Evolutionary conservation across 2,888 invertebrate genomes (phyloP), one percentile per base, ranked within the genome.

Genomic region (Tortricodes alternella): DNA sequence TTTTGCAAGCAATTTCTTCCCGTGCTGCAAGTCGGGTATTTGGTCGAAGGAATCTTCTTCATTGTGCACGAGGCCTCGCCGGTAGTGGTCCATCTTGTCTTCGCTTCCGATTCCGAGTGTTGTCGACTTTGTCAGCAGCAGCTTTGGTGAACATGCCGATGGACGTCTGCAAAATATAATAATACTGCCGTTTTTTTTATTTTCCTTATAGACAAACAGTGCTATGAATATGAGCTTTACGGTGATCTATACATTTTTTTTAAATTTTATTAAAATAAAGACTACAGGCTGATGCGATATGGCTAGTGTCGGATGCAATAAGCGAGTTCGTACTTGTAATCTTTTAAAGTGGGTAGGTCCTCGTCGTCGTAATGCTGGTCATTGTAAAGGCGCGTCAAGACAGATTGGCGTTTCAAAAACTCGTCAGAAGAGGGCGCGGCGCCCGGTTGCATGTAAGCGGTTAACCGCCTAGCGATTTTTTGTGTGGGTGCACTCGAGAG

Each of bases 311-410:
- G 8, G 29, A 3, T n/a, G 1, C 1, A n/a, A 8, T 5, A n/a
- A 16, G 6, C 1, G 13, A 24, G 7, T 13, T 11, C 19, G 15
- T 66, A 87, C 88, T 59, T 82, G 61, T 73, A 84, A 44, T 78
- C 72, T 59, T 83, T 88, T n/a, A 89, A 66, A 1, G 80, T 87
- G 1, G 85, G 85, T 2, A 68, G 73, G 1, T 46, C 46, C 1
- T 65, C 64, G 1, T 74, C 74, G 4, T 63, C 62, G 6, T 58
- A 46, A 0, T 49, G 16, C 0, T 65, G 55, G 1, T 81, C 74
- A 8, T 44, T 18, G n/a, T 77, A 78, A 8, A 86, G 62, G 2
- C 84, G 73, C 0, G 73, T 62, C 4, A 88, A 66, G 0, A 75
- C 75, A 0, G 86, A 85, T 2, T 64, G 70, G 9, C 78, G 61